Conservation (phyloP, 2,113 vertebrate genomes). For the Xiphorhynchus elegans region DNA sequence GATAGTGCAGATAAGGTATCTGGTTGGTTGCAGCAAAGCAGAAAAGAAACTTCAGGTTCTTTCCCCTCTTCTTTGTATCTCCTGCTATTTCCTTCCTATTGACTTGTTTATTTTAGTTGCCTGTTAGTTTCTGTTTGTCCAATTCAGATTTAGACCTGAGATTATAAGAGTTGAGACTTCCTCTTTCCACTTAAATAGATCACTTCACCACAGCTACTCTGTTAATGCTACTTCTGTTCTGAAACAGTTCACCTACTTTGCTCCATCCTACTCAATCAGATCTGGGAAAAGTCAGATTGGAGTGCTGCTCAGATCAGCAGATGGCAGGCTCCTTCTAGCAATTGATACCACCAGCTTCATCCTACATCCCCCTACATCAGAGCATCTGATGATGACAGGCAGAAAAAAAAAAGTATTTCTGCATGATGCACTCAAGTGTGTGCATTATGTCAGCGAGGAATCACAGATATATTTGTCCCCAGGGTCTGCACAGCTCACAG, state of each 20-base stretch:
- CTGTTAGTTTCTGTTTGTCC: not conserved
- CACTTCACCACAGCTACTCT: not conserved
- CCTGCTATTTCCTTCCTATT: not conserved
- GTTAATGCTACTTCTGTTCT: not conserved
- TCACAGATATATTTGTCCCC: not conserved
- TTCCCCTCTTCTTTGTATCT: not conserved
- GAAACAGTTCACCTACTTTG: not conserved
- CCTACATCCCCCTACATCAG: not conserved
- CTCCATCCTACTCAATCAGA: not conserved
- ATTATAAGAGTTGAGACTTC: not conserved
- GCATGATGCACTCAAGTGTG: not conserved
- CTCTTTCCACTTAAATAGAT: constrained; percentile 4
- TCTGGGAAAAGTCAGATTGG: not conserved
- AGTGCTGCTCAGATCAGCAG: constrained; percentile 58
- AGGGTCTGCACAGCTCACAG: not conserved
- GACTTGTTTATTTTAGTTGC: not conserved
- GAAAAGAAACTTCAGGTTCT: not conserved
- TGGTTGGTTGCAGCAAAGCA: not conserved
- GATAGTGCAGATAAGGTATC: not conserved
- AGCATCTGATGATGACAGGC: constrained; percentile 32
- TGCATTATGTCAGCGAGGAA: constrained; percentile 1
- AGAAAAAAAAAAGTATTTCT: constrained; percentile 6
- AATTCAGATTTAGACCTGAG: not conserved
- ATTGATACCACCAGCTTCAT: constrained; percentile 36
- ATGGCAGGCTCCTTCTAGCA: constrained; percentile 70